Base-by-base conservation (phyloP, 2,888 invertebrate genomes). In the Erpobdella octoculata region DNA sequence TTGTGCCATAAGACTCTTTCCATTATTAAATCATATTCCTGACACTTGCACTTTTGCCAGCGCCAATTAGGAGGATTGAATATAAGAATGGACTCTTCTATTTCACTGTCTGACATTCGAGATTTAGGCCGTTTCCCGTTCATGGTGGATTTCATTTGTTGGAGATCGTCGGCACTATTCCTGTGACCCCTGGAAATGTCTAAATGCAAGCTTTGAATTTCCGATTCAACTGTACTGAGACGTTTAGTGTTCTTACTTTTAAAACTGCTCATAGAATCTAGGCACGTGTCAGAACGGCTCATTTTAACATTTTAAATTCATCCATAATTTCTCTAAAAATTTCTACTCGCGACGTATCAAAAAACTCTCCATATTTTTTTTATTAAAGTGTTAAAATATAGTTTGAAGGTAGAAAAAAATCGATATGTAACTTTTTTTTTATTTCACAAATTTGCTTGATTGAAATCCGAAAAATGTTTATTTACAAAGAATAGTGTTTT, bases 11-110 rank as follows among this genome's bases (percentile, higher is more conserved):
- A 41, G 15, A 53, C 33, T 2, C 46, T 35, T 3, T 67, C 67
- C 21, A 71, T 58, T 1, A 38, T 48, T 15, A 71, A 61, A 28
- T 67, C 67, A 9, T 67, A 28, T 38, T 67, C 67, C 25, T 58
- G 35, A n/a, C 58, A 58, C 38, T 67, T 71, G 31, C 28, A 18
- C 38, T 38, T 67, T 46, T 71, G 71, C 71, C 71, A 71, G 25
- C 62, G 28, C 58, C 37, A 66, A 65, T 67, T 61, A 21, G 71
- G 71, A 5, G 71, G 67, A 18, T 38, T 67, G 61, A 71, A 71
- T 35, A 59, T 67, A 46, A 71, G 35, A 5, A 67, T 66, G 21
- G 71, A 67, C n/a, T 46, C 66, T 46, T 69, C 69, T 31, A 67
- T 38, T 31, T 67, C 67, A 35, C 28, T 48, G 37, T 69, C 46